Conservation (phyloP, 2,888 invertebrate genomes). For the Bhutanitis thaidina region DNA sequence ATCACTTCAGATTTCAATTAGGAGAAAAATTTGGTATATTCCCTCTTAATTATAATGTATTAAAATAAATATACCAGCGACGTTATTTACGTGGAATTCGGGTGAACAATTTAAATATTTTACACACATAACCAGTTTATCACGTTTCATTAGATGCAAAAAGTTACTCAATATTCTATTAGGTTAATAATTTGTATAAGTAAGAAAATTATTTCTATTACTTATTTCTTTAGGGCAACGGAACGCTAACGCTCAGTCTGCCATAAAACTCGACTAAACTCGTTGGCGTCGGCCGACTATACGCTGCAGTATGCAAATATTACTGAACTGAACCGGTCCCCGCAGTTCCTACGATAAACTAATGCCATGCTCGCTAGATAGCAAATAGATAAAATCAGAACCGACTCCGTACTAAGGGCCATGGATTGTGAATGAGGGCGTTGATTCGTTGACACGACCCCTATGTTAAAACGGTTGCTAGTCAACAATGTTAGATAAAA, state of each 20-base stretch:
- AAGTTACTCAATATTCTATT: too few relatives aligned
- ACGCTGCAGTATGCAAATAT: conserved; percentile 51
- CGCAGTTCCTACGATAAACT: conserved; percentile 27
- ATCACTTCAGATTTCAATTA: too few relatives aligned
- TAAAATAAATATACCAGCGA: too few relatives aligned
- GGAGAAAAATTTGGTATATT: too few relatives aligned
- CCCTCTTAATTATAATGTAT: too few relatives aligned
- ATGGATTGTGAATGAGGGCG: conserved; percentile 10
- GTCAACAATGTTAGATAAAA: conserved; percentile 14
- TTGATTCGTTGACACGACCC: conserved; percentile 19
- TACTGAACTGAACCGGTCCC: conserved; percentile 49
- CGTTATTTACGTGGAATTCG: too few relatives aligned
- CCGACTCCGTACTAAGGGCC: conserved; percentile 6
- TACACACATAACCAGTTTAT: too few relatives aligned
- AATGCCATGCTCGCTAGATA: conserved; percentile 26
- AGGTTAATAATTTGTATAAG: too few relatives aligned
- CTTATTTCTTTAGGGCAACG: too few relatives aligned
- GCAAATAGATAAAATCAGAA: conserved; percentile 28
- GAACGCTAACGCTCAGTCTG: background rate
- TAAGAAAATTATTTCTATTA: too few relatives aligned
- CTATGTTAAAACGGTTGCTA: conserved; percentile 14
- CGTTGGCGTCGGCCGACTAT: conserved; percentile 38
- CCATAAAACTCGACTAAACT: conserved; percentile 29
- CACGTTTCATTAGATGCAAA: too few relatives aligned
- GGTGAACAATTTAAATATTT: too few relatives aligned